Base-by-base conservation (phyloP, 1,140 invertebrate species). In the Mylabris phalerata region DNA sequence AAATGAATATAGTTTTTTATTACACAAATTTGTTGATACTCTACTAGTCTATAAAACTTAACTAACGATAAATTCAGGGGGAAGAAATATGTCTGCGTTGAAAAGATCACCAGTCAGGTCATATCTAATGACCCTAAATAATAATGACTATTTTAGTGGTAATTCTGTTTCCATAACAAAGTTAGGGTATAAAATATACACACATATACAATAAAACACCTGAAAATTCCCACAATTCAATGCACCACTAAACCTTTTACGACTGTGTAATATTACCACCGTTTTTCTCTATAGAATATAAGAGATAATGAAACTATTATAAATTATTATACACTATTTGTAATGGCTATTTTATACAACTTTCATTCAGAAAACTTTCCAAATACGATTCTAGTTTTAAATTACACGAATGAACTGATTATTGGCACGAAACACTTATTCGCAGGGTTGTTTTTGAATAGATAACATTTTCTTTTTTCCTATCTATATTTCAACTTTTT, bases 151-250 rank as follows among this genome's bases (percentile, higher is more conserved):
- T 63, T 67, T 64, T 63, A 65, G 63, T 65, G 66, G 63, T 67
- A 65, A 65, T 65, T 65, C 61, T 65, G 66, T 67, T 67, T 65
- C 66, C 66, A 67, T 67, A 67, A 67, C 63, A 67, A 67, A 67
- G 61, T 65, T 67, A 60, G 59, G 41, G 61, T 19, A 19, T 19
- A 19, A 19, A 19, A 19, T 19, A 19, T 19, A 19, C 19, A 19
- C 19, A 61, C 61, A 54, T 42, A 32, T 7, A 32, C 32, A 32
- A 5, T 5, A 52, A 59, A 9, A 65, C 65, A 67, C 63, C 63
- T 67, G 65, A 63, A 46, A 51, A 44, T 67, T 67, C 65, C 62
- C 65, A 67, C 65, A 49, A 60, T 65, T 48, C 4, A 50, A 58
- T 48, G 52, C 50, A 55, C 54, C 55, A 57, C 32, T 32, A 32